Base-by-base conservation (phyloP, 2,888 invertebrate genomes). In the Eupithecia subfuscata region DNA sequence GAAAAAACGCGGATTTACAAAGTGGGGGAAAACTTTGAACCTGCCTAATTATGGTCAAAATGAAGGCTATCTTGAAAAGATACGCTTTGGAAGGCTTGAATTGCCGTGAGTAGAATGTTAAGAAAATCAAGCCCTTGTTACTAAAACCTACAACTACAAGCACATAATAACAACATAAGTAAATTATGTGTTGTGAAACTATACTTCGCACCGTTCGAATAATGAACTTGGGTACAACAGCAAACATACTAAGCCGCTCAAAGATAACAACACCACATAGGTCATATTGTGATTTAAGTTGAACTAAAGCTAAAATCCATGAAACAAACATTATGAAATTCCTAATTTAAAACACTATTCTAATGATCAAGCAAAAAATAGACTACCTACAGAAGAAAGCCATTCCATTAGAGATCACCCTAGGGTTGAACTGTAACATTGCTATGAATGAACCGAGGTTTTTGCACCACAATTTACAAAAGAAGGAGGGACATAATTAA, bases 401-500 rank as follows among this genome's bases (percentile, higher is more conserved):
- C 11, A 56, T 56, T 56, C 22, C 22, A 11, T 22, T 22, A 22
- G 11, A 52, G n/a, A 52, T 7, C 37, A 30, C 48, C 18, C n/a
- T 18, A 48, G 48, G n/a, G 48, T 45, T 45, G 45, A 48, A 18
- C 48, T 18, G 48, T 8, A 48, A 48, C 7, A n/a, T 48, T 48
- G 48, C n/a, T 22, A n/a, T 8, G n/a, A 56, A 67, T 18, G 60
- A 70, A 75, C 30, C 25, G 48, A 67, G 56, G 25, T 40, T 64
- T 67, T 67, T n/a, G 37, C 48, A 48, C 22, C 60, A 63, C 68
- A 71, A 75, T 60, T 60, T 25, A 22, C 25, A 14, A 25, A 25
- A 56, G 56, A 56, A 60, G 70, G 64, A 76, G 85, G 84, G 83
- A 78, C 85, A 87, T 91, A 93, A 93, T 91, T 89, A 92, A 92